A percentile compares a stretch with the other conserved stretches of the same genome.
phyloP scores from a whole-genome alignment of 2,888 invertebrate genomes.

The Metallyticus violacea region DNA sequence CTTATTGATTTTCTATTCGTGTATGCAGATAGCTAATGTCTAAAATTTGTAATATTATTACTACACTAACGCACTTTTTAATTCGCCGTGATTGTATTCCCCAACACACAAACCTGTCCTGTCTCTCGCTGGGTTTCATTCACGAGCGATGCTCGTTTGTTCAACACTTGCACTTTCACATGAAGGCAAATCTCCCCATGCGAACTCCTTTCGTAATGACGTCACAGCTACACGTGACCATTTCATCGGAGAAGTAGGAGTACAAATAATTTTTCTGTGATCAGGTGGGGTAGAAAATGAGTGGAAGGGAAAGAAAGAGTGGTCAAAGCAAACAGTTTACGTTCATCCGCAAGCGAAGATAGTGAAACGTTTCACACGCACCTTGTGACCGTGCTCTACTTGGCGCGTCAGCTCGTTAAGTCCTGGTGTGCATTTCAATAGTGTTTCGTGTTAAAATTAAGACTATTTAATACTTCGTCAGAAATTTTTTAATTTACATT shows the following conservation, averaged over 20 bases:
- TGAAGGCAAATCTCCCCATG: background rate
- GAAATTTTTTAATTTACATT: too few relatives aligned
- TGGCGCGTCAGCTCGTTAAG: background rate
- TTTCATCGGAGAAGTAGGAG: background rate
- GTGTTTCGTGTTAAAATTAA: too few relatives aligned
- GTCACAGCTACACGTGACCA: background rate
- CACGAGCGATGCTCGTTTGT: background rate
- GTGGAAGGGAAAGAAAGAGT: background rate
- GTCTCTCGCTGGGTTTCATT: background rate
- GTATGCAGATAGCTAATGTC: too few relatives aligned
- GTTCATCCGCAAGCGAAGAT: background rate
- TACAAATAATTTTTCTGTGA: background rate
- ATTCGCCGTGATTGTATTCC: background rate
- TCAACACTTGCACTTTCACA: background rate
- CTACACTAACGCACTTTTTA: too few relatives aligned
- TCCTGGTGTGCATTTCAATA: too few relatives aligned
- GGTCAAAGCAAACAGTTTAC: background rate
- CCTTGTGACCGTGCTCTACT: too few relatives aligned
- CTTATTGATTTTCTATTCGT: too few relatives aligned
- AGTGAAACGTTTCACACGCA: background rate
- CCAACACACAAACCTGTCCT: background rate
- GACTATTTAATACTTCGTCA: too few relatives aligned
- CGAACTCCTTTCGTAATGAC: background rate
- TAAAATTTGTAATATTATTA: too few relatives aligned
- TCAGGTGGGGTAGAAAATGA: background rate